These are phyloP conservation scores for Nowickia ferox DNA, from an alignment of 2,888 invertebrate genomes.

Conservation along the genomic window DNA sequence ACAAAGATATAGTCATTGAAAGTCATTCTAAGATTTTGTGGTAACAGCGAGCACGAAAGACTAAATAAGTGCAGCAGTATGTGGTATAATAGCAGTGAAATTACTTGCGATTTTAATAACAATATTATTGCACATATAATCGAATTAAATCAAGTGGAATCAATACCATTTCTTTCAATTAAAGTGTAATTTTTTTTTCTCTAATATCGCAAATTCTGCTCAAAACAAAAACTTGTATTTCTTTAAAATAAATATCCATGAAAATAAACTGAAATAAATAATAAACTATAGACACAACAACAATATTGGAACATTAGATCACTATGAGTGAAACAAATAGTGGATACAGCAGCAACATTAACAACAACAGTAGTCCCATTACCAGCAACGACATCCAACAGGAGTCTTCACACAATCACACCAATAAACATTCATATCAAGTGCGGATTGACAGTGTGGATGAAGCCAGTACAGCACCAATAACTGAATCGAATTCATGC, in stretches of 20 bases:
- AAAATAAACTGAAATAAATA: background rate
- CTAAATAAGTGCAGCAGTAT: background rate
- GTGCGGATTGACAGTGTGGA: slow-evolving; percentile 79
- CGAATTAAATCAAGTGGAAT: background rate
- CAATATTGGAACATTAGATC: background rate
- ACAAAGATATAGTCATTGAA: background rate
- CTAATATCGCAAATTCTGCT: background rate
- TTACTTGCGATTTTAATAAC: background rate
- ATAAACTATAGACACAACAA: background rate
- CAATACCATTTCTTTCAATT: background rate
- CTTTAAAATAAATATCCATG: slow-evolving; percentile 2
- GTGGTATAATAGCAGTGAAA: background rate
- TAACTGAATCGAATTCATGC: slow-evolving; percentile 79
- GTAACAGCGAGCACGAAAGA: background rate
- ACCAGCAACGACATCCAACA: slow-evolving; percentile 28
- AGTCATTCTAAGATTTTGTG: slow-evolving; percentile 1
- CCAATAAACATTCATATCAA: slow-evolving; percentile 73
- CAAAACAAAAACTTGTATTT: background rate
- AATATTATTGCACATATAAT: background rate
- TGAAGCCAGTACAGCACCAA: slow-evolving; percentile 76
- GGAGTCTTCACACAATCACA: slow-evolving; percentile 22
- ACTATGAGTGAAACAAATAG: slow-evolving; percentile 57
- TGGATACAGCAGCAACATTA: slow-evolving; percentile 16
- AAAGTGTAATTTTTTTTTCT: background rate
- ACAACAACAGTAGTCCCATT: slow-evolving; percentile 22